Evolutionary conservation across 2,797 vertebrate genomes (phyloP), one percentile per base, ranked within the genome.

Genomic region (Phylloscopus collybita): DNA sequence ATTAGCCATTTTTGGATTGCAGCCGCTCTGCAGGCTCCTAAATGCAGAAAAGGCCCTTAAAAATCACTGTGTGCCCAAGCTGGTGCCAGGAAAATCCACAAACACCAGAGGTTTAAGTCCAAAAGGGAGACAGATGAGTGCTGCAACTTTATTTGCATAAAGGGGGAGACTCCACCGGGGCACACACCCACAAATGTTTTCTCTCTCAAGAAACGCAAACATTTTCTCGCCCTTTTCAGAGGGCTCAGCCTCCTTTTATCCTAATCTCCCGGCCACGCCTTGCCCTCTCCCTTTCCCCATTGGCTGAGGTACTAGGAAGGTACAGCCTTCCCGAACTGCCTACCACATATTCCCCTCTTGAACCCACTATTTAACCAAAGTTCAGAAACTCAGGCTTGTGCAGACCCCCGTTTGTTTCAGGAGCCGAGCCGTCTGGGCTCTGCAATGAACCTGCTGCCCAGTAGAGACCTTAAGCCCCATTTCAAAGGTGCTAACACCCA

Each of bases 171-270:
- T 2, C 11, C 60, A 49, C 20, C 0, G 0, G 7, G 20, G 5
- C 30, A 83, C 16, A 29, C 1, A 2, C 16, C 19, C 1, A 0
- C 0, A 1, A 2, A 1, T 0, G 11, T 40, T n/a, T 49, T 30
- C 25, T 29, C 59, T 47, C 23, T 14, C 1, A 0, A 5, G 16
- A 23, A 38, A 38, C 38, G 38, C 10, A 38, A 38, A 38, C 38
- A 38, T 38, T 38, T 38, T 38, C 38, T 38, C 38, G 38, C 34
- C 34, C 34, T 34, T 49, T 49, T 73, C 0, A 1, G 59, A 50
- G 7, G 3, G 25, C 0, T 0, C 30, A 34, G 44, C 6, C 25
- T 57, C 44, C 11, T 65, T 65, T 65, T 34, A 57, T 34, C 16
- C 30, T 5, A 3, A 65, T 21, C 14, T 57, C 44, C 11, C 0